Evolutionary conservation across 1,140 invertebrate species (phyloP), one percentile per base, ranked within the genome.

Genomic region (Sycobia sp.): DNA sequence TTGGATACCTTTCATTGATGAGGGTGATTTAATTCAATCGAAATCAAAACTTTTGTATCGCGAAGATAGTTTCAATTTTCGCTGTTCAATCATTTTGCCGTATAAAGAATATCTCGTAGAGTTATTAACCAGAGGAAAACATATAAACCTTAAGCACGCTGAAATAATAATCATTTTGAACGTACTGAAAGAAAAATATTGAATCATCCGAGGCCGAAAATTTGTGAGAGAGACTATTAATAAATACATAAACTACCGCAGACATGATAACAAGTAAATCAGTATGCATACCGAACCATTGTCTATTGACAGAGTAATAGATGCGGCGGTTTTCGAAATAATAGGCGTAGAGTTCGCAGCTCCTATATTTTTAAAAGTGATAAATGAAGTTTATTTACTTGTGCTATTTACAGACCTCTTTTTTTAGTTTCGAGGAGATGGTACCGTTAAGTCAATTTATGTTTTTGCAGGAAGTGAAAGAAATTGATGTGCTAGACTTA

Each of bases 331-430:
- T n/a, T n/a, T n/a, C n/a, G n/a, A n/a, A n/a, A n/a, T n/a, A n/a
- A n/a, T n/a, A n/a, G n/a, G 69, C 0, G 59, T 71, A 11, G 69
- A 73, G 62, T 71, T 70, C 7, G 70, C 70, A n/a, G 71, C 67
- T 22, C 67, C 68, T 13, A 1, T 74, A 14, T 64, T 47, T 51
- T 49, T 74, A 32, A 29, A 29, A 7, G 64, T 62, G 27, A 56
- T 29, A 4, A 23, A 61, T 38, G 76, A 77, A 56, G 56, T 10
- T 2, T 81, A 9, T 78, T 73, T 59, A 79, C 71, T 0, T 75
- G 73, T 61, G 65, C 69, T 3, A 67, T 72, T 1, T 74, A 70
- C 25, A 39, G 67, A 36, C 71, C 65, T 4, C 56, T 73, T 7
- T 67, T 74, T 62, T 46, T 76, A 4, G 71, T 75, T 23, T 36